A percentile compares a stretch with the other conserved stretches of the same genome.
These are phyloP conservation scores for Nettapus auritus DNA, from an alignment of 2,113 vertebrate species.

Conservation along the genomic window DNA sequence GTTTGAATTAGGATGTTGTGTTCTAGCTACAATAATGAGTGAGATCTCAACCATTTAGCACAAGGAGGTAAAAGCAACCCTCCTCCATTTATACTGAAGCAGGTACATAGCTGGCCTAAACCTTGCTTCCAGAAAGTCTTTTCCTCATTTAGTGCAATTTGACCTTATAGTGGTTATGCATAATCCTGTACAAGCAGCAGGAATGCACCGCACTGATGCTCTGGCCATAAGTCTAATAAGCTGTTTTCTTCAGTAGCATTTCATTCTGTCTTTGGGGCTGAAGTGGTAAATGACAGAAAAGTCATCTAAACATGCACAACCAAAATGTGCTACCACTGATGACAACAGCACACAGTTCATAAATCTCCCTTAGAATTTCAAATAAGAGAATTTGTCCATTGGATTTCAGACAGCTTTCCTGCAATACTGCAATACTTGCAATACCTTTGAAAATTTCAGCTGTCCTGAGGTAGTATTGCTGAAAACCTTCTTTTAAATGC, in stretches of 20 bases:
- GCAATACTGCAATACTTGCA: not conserved
- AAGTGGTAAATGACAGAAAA: not conserved
- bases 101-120: not conserved
- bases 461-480: not conserved
- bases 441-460: not conserved
- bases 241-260: not conserved
- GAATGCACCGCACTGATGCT: not conserved
- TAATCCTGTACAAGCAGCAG: not conserved
- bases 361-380: not conserved
- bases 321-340: not conserved
- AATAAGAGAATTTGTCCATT: not conserved
- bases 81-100: not conserved
- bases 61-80: not conserved
- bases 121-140: not conserved
- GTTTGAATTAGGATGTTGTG: not conserved
- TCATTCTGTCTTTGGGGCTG: not conserved
- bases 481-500: not conserved
- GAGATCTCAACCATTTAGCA: not conserved
- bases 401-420: not conserved
- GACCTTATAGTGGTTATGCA: fast-evolving
- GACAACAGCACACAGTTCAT: not conserved
- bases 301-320: not conserved
- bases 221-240: not conserved
- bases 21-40: not conserved
- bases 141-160: not conserved